Percentiles rank a stretch among this genome's conserved stretches.
Conservation (phyloP, 2,113 vertebrate genomes). For the Fulmarus glacialis region DNA sequence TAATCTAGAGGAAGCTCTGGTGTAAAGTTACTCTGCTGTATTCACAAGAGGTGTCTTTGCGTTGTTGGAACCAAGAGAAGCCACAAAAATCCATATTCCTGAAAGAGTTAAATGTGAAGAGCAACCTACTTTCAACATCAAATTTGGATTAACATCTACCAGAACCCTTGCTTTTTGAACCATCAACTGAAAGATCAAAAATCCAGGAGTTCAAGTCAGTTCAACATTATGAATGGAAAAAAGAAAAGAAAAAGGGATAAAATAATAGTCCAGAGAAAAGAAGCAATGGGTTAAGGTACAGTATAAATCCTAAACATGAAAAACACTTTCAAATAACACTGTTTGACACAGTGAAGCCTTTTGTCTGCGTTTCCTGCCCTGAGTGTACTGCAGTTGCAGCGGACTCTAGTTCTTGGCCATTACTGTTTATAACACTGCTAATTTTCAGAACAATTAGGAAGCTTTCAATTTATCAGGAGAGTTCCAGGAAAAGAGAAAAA, state of each 20-base stretch:
- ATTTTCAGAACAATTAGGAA: constrained; percentile 18
- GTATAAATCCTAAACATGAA: background rate
- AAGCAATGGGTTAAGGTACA: background rate
- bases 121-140: background rate
- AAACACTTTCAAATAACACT: background rate
- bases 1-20: background rate
- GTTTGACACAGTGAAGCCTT: background rate
- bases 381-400: background rate
- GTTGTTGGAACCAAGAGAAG: background rate
- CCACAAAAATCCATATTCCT: background rate
- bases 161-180: background rate
- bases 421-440: background rate
- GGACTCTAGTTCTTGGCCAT: background rate
- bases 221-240: background rate
- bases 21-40: background rate
- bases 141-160: background rate
- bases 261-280: background rate
- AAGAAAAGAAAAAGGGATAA: background rate
- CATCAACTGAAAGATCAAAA: background rate
- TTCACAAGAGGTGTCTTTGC: background rate
- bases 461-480: background rate
- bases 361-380: background rate
- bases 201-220: background rate
- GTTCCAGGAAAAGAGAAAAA: background rate
- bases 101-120: background rate